These are phyloP conservation scores for Formica exsecta DNA, from an alignment of 1,140 invertebrate species.

Conservation along the genomic window DNA sequence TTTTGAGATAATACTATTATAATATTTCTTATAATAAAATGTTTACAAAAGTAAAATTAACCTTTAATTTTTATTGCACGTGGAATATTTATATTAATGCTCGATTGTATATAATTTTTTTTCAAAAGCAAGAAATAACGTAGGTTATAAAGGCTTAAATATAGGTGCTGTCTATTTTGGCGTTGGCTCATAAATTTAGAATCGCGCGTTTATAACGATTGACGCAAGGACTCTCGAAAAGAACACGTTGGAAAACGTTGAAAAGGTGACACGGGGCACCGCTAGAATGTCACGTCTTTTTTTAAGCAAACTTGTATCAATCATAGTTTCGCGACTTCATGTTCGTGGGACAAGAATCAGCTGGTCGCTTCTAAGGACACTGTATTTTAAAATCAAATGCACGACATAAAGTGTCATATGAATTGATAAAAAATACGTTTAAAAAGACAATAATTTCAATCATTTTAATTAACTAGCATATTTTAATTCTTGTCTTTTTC, in stretches of 20 bases:
- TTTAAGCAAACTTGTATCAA: slow-evolving; percentile 54
- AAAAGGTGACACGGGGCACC: slow-evolving; percentile 47
- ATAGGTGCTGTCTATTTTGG: slow-evolving; percentile 40
- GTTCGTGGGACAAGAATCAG: slow-evolving; percentile 19
- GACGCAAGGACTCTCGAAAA: slow-evolving; percentile 45
- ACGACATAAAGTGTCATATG: background rate
- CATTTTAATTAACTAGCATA: background rate
- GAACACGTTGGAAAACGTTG: slow-evolving; percentile 1
- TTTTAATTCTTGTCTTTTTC: background rate
- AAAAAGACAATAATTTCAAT: background rate
- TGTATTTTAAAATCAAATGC: slow-evolving; percentile 25
- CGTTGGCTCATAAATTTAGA: slow-evolving; percentile 59
- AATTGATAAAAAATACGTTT: background rate
- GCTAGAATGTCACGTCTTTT: slow-evolving; percentile 58
- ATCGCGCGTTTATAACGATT: slow-evolving; percentile 57
- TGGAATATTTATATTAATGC: no score
- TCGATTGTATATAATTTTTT: no score
- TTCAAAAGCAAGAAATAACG: no score
- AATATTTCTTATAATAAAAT: no score
- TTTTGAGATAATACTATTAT: no score
- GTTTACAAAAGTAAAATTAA: no score
- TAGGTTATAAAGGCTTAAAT: slow-evolving; percentile 14
- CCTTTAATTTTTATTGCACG: no score
- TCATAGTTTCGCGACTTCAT: slow-evolving; percentile 21
- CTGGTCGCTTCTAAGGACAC: slow-evolving; percentile 31